Percentiles rank a stretch among this genome's conserved stretches.
phyloP scores from a whole-genome alignment of 2,113 vertebrate species.

The Gopherus flavomarginatus region DNA sequence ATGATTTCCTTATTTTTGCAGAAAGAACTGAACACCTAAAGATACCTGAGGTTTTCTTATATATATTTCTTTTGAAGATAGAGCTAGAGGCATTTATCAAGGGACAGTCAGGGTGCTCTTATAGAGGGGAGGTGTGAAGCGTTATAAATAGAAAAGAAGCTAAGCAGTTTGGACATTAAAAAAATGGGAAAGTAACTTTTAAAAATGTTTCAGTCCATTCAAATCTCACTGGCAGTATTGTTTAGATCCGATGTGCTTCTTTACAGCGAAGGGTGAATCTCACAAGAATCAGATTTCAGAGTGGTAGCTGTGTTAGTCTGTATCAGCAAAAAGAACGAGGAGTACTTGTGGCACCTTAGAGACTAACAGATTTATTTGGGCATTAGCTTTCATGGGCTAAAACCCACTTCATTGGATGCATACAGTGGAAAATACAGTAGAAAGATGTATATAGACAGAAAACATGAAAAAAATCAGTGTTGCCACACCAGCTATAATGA shows the following conservation, averaged over 20 bases:
- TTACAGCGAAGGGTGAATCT: not conserved
- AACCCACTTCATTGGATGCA: too few species aligned
- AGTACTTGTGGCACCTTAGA: too few species aligned
- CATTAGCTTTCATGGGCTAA: too few species aligned
- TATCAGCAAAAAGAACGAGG: too few species aligned
- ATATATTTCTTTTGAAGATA: slow-evolving; percentile 44
- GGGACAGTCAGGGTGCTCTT: slow-evolving; percentile 27
- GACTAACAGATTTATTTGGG: too few species aligned
- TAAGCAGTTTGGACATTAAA: slow-evolving; percentile 37
- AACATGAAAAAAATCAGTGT: too few species aligned
- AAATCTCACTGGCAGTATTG: not conserved
- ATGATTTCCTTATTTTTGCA: slow-evolving; percentile 31
- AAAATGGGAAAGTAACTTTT: not conserved
- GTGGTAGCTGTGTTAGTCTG: too few species aligned
- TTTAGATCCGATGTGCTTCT: not conserved
- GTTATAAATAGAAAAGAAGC: slow-evolving; percentile 27
- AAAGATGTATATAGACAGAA: too few species aligned
- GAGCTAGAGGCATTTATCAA: slow-evolving; percentile 43
- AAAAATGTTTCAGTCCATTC: slow-evolving; percentile 7
- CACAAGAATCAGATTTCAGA: not conserved
- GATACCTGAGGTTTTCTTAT: slow-evolving; percentile 48
- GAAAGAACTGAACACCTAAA: slow-evolving; percentile 39
- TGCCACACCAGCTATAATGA: too few species aligned
- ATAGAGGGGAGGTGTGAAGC: not conserved
- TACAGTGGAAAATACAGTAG: too few species aligned